Base-by-base conservation (phyloP, 2,888 invertebrate species). In the Drosophila testacea region DNA sequence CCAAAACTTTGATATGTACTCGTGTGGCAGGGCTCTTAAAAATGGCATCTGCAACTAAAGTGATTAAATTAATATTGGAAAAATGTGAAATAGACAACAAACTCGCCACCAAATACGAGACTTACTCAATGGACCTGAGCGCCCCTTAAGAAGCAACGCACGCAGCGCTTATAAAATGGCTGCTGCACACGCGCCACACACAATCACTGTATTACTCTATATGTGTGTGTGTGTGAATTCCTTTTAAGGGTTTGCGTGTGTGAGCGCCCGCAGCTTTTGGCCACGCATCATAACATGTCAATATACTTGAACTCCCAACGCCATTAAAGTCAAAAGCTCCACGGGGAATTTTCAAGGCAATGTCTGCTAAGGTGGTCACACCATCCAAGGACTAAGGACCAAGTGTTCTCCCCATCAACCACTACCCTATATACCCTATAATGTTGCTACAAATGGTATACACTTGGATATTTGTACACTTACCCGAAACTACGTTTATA, bases 211-310 rank as follows among this genome's bases (percentile, higher is more conserved):
- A 51, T 63, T 44, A 47, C 52, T 44, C n/a, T 27, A 16, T 34
- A 28, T 52, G 52, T 60, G 54, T 67, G 36, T 59, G 46, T 22
- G 57, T 55, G 39, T 47, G 48, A 57, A 42, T 50, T 38, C 28
- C 55, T 71, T 59, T 38, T 22, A 48, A 11, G 52, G 51, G 65
- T 11, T 7, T 62, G 51, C 39, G 22, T 65, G 63, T 41, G 55
- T 56, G 65, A 42, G 34, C 69, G 57, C 80, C 76, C 64, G 80
- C 61, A 70, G 80, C 38, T 70, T 70, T 69, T 57, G 78, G 89
- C 88, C 78, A 87, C 83, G 82, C 88, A 77, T 90, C 90, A 89
- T 90, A 91, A 88, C 86, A 83, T 91, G 90, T 88, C 88, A 83
- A 89, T 88, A 83, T 81, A 83, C 82, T 72, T 76, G 36, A 69